Percentiles rank a stretch among this genome's conserved stretches.
phyloP scores from a whole-genome alignment of 2,888 invertebrate genomes.

The Sarcophaga carnaria region DNA sequence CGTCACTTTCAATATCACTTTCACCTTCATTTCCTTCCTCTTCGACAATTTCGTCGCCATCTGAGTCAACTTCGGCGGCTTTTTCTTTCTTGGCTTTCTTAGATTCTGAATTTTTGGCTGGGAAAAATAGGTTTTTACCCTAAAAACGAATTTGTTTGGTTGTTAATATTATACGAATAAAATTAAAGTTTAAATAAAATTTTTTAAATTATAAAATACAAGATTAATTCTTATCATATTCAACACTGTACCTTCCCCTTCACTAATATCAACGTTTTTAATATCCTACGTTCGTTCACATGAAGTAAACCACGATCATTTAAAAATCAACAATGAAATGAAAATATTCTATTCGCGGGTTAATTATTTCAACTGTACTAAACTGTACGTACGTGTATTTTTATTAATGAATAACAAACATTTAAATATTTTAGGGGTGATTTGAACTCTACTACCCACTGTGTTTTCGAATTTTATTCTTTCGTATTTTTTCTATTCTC shows the following conservation, averaged over 20 bases:
- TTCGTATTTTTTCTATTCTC: constrained; percentile 20
- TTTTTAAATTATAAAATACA: no score
- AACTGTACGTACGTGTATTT: not conserved
- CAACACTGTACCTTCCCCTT: no score
- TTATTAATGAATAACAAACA: constrained; percentile 7
- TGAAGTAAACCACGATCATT: no score
- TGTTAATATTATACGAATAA: no score
- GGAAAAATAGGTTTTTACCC: constrained; percentile 68
- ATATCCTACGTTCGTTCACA: no score
- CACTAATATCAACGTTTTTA: no score
- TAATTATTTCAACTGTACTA: constrained; percentile 1
- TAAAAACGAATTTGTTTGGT: constrained; percentile 54
- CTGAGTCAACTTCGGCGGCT: constrained; percentile 77
- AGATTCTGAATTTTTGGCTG: constrained; percentile 80
- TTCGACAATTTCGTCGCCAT: constrained; percentile 79
- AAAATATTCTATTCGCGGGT: not conserved
- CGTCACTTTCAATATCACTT: constrained; percentile 81
- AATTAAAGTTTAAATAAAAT: no score
- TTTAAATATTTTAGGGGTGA: constrained; percentile 56
- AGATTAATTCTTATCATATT: no score
- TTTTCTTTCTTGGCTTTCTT: constrained; percentile 82
- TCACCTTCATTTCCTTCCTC: constrained; percentile 79
- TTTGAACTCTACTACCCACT: constrained; percentile 39
- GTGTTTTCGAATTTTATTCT: constrained; percentile 41
- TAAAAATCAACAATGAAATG: not conserved